phyloP scores from a whole-genome alignment of 2,797 vertebrate species.

The Ibycter americanus region DNA sequence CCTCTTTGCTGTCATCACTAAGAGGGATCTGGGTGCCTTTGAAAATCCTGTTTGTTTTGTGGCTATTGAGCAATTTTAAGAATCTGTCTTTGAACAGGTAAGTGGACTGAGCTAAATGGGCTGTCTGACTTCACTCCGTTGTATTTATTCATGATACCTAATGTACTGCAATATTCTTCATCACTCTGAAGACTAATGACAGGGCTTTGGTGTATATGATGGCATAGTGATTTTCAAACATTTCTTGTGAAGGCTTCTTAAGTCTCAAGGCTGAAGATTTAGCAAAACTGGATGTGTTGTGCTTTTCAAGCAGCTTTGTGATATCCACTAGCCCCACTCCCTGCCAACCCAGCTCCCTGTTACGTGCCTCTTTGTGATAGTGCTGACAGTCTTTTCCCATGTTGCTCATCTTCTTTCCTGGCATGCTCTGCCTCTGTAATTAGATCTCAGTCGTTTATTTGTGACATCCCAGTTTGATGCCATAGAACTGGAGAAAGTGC shows the following conservation, averaged over 20 bases:
- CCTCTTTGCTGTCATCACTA: not conserved
- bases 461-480: constrained; percentile 38
- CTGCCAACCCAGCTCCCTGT: not conserved
- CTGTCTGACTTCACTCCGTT: not conserved
- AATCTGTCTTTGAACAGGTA: not conserved
- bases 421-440: constrained; percentile 2
- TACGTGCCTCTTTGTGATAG: not conserved
- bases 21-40: not conserved
- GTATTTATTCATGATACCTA: fast-evolving
- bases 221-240: not conserved
- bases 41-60: not conserved
- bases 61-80: not conserved
- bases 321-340: not conserved
- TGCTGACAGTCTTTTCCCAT: not conserved
- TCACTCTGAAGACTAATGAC: not conserved
- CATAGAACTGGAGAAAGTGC: constrained; percentile 30
- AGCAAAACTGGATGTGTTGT: not conserved
- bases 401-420: constrained; percentile 15
- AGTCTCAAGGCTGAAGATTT: not conserved
- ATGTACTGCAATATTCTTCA: not conserved
- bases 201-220: not conserved
- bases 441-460: constrained; percentile 9
- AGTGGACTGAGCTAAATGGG: not conserved
- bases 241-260: not conserved
- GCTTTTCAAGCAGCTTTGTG: not conserved